phyloP scores from a whole-genome alignment of 2,113 vertebrate species.

The Mixornis gularis region DNA sequence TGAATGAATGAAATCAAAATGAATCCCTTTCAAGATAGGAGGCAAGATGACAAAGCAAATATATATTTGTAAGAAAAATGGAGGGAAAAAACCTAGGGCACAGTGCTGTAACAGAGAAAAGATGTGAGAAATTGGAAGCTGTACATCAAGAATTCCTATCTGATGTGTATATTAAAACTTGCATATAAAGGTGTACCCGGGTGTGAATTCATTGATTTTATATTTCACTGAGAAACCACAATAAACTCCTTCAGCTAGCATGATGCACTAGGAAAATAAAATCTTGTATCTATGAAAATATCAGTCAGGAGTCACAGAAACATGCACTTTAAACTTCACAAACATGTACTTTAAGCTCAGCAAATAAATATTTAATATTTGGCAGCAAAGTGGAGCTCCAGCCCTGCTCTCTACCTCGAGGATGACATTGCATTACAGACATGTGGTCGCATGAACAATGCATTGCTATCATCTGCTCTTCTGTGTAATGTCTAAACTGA shows the following conservation, averaged over 20 bases:
- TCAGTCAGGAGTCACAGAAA: not conserved
- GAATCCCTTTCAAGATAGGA: not conserved
- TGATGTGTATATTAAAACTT: not conserved
- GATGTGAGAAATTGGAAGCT: not conserved
- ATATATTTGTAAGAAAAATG: not conserved
- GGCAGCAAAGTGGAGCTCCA: not conserved
- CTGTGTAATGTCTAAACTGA: not conserved
- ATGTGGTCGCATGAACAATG: not conserved
- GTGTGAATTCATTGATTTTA: not conserved
- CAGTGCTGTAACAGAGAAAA: not conserved
- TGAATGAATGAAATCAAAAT: not conserved
- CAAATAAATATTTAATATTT: not conserved
- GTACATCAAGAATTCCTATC: not conserved
- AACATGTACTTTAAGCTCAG: not conserved
- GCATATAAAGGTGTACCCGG: not conserved
- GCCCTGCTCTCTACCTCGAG: not conserved
- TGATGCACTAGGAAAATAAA: not conserved
- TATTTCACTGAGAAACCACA: not conserved
- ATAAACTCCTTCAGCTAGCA: not conserved
- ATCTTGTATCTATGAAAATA: not conserved
- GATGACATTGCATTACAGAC: not conserved
- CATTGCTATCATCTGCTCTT: not conserved
- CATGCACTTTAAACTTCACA: not conserved
- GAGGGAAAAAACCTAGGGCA: not conserved
- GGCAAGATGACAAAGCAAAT: not conserved